Conservation (phyloP, 2,797 vertebrate species). For the Anabas testudineus region DNA sequence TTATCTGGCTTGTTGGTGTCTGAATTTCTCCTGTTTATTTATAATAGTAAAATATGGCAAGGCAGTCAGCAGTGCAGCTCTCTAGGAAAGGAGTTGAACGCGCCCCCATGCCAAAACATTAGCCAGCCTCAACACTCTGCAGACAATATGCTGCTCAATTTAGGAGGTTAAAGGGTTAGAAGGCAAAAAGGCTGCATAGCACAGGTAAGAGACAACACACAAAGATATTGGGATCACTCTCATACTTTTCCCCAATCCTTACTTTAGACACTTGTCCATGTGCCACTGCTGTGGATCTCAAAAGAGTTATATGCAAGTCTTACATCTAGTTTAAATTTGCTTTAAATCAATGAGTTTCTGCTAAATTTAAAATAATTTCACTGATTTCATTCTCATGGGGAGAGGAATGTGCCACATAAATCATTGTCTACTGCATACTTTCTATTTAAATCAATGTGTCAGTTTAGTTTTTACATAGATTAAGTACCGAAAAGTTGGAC, state of each 20-base stretch:
- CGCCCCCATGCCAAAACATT: slow-evolving; percentile 62
- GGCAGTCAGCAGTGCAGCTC: slow-evolving; percentile 74
- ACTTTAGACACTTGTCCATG: slow-evolving; percentile 75
- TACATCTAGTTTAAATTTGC: slow-evolving; percentile 55
- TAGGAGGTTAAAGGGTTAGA: slow-evolving; percentile 62
- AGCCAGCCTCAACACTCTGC: slow-evolving; percentile 60
- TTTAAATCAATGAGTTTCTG: slow-evolving; percentile 25
- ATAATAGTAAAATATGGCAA: not conserved
- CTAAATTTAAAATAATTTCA: slow-evolving; percentile 23
- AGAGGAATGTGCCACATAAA: slow-evolving; percentile 45
- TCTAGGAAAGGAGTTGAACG: slow-evolving; percentile 64
- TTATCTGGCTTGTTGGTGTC: not conserved
- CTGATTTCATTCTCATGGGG: slow-evolving; percentile 44
- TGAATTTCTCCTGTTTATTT: not conserved
- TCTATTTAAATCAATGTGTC: slow-evolving; percentile 12
- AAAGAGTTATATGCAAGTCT: slow-evolving; percentile 76
- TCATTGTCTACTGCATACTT: not conserved
- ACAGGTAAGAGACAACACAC: slow-evolving; percentile 78
- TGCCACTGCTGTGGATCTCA: slow-evolving; percentile 81
- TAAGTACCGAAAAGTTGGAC: slow-evolving; percentile 7
- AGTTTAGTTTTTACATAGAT: slow-evolving; percentile 5
- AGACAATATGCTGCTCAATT: slow-evolving; percentile 53
- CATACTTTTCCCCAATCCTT: slow-evolving; percentile 73
- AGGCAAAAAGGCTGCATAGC: slow-evolving; percentile 72
- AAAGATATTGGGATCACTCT: slow-evolving; percentile 69